A percentile compares a stretch with the other conserved stretches of the same genome.
These are phyloP conservation scores for Camponotus vicinus DNA, from an alignment of 1,140 invertebrate genomes.

Conservation along the genomic window DNA sequence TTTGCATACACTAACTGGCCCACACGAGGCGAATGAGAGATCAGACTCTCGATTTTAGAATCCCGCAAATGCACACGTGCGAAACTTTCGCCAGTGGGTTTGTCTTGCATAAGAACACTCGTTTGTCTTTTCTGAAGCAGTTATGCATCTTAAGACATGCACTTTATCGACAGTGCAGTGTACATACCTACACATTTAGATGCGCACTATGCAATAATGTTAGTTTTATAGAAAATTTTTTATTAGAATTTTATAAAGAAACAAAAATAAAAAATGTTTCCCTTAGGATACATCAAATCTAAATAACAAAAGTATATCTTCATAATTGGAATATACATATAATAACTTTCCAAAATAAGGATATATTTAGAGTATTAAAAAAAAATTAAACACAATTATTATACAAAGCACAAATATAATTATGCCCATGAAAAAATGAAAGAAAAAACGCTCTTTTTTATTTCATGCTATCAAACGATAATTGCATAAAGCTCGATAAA, in stretches of 20 bases:
- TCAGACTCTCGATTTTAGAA: neutral
- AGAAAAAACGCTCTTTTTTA: neutral
- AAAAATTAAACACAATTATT: no score
- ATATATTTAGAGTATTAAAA: no score
- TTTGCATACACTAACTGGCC: slow-evolving; percentile 62
- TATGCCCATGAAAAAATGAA: neutral
- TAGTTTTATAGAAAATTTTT: neutral
- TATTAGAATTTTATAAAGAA: no score
- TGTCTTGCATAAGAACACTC: slow-evolving; percentile 35
- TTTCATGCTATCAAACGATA: neutral
- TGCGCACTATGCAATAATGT: neutral
- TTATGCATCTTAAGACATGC: slow-evolving; percentile 13
- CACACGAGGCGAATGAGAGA: slow-evolving; percentile 54
- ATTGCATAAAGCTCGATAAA: neutral
- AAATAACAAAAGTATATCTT: no score
- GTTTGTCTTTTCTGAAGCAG: slow-evolving; percentile 21
- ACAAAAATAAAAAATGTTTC: no score
- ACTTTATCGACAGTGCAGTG: neutral
- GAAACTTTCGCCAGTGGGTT: slow-evolving; percentile 60
- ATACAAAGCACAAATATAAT: neutral
- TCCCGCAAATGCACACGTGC: neutral
- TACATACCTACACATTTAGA: neutral
- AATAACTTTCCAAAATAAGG: no score
- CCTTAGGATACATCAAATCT: no score
- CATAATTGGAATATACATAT: no score